phyloP scores from a whole-genome alignment of 2,113 vertebrate genomes.

The Nanorana parkeri region DNA sequence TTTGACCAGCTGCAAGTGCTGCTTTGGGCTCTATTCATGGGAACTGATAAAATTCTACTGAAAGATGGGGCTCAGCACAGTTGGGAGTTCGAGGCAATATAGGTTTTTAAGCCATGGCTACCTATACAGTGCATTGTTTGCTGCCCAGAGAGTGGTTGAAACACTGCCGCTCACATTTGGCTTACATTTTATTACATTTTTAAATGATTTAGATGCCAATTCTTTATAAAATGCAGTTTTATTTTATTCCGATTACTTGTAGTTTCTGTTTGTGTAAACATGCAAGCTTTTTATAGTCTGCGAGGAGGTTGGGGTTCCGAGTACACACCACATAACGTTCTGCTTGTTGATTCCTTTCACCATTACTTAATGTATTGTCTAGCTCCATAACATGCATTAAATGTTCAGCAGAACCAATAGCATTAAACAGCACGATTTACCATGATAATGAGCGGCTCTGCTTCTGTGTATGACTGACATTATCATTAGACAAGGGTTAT shows the following conservation, averaged over 20 bases:
- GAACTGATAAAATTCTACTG: no score
- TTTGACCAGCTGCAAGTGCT: no score
- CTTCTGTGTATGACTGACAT: conserved; percentile 60
- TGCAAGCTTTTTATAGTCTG: not conserved
- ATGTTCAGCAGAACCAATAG: conserved; percentile 59
- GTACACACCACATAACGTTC: not conserved
- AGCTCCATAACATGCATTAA: conserved; percentile 28
- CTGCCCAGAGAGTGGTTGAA: no score
- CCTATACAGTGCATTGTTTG: no score
- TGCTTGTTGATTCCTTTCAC: not conserved
- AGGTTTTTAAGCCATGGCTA: no score
- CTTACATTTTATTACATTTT: no score
- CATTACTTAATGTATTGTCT: conserved; percentile 18
- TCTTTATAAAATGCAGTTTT: no score
- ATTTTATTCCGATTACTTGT: not conserved
- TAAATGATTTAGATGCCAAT: no score
- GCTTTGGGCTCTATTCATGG: no score
- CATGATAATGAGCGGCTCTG: conserved; percentile 56
- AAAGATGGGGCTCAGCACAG: no score
- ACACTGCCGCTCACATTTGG: no score
- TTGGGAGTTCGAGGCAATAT: no score
- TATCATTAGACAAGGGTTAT: conserved; percentile 69
- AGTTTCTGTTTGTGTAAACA: not conserved
- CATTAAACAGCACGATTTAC: conserved; percentile 64
- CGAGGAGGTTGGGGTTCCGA: not conserved